A percentile compares a stretch with the other conserved stretches of the same genome.
These are phyloP conservation scores for Scaptomyza flava DNA, from an alignment of 2,888 invertebrate genomes.

Conservation along the genomic window DNA sequence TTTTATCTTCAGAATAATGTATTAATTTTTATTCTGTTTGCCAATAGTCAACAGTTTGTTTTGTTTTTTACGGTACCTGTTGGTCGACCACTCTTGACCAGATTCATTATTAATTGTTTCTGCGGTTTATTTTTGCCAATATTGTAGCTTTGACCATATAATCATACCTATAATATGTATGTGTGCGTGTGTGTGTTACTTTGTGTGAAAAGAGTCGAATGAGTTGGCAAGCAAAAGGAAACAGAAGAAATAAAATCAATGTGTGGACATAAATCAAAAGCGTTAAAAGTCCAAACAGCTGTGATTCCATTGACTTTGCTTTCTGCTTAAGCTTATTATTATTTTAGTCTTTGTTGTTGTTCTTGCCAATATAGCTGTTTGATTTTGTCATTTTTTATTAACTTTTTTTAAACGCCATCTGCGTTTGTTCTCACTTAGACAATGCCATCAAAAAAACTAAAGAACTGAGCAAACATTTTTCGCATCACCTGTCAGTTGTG, in stretches of 20 bases:
- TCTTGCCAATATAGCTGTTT: no score
- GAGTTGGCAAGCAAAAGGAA: no score
- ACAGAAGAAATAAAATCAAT: constrained; percentile 5
- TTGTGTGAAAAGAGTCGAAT: no score
- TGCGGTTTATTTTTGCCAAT: not conserved
- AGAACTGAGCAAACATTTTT: no score
- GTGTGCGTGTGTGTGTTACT: no score
- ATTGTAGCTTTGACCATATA: constrained; percentile 6
- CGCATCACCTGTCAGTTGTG: no score
- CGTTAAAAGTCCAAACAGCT: constrained; percentile 36
- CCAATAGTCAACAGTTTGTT: not conserved
- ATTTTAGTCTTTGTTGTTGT: not conserved
- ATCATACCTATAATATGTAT: no score
- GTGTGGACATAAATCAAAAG: constrained; percentile 41
- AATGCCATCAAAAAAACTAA: no score
- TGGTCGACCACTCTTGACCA: no score
- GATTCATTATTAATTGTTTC: not conserved
- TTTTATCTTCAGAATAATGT: no score
- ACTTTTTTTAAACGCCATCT: not conserved
- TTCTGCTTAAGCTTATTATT: constrained; percentile 5
- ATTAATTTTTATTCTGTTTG: no score
- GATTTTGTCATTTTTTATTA: not conserved
- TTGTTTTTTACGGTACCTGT: not conserved
- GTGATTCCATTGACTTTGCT: constrained; percentile 46
- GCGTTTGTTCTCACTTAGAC: not conserved